Evolutionary conservation across 1,140 invertebrate species (phyloP).

Genomic region (Cardiocondyla obscurior): DNA sequence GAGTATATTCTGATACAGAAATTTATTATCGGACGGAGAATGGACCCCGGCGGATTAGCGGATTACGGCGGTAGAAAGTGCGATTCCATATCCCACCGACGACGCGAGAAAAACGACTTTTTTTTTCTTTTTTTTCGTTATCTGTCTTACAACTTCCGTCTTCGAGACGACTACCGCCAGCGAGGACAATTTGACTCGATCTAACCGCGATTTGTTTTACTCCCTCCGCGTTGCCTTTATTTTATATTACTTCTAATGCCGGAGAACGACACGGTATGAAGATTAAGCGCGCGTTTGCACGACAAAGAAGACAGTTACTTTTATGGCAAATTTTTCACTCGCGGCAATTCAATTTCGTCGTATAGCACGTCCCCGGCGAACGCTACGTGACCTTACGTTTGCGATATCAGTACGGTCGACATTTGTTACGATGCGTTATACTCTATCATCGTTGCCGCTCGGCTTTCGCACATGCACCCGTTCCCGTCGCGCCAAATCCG

Average conservation of each 20-base stretch:
- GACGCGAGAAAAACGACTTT: neutral
- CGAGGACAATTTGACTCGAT: slow-evolving; percentile 46
- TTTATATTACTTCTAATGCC: slow-evolving; percentile 37
- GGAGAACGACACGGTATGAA: slow-evolving; percentile 34
- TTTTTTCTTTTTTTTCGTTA: neutral
- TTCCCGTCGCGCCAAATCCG: neutral
- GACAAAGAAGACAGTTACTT: neutral
- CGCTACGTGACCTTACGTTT: slow-evolving; percentile 39
- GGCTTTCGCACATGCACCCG: neutral
- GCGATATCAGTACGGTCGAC: slow-evolving; percentile 25
- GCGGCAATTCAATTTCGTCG: slow-evolving; percentile 53
- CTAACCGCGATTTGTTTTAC: slow-evolving; percentile 51
- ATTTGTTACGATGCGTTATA: slow-evolving; percentile 36
- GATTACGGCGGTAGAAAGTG: neutral
- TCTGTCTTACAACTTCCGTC: too few species aligned
- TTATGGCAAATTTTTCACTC: slow-evolving; percentile 46
- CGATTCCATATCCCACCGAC: neutral
- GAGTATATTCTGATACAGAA: neutral
- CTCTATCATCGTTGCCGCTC: slow-evolving; percentile 25
- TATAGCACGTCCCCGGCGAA: slow-evolving; percentile 11
- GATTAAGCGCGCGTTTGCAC: slow-evolving; percentile 48
- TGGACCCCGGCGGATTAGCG: neutral
- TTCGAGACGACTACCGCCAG: neutral
- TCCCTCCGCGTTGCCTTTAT: neutral
- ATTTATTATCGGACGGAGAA: neutral